phyloP scores from a whole-genome alignment of 2,888 invertebrate species.

The Aphodius sticticus region DNA sequence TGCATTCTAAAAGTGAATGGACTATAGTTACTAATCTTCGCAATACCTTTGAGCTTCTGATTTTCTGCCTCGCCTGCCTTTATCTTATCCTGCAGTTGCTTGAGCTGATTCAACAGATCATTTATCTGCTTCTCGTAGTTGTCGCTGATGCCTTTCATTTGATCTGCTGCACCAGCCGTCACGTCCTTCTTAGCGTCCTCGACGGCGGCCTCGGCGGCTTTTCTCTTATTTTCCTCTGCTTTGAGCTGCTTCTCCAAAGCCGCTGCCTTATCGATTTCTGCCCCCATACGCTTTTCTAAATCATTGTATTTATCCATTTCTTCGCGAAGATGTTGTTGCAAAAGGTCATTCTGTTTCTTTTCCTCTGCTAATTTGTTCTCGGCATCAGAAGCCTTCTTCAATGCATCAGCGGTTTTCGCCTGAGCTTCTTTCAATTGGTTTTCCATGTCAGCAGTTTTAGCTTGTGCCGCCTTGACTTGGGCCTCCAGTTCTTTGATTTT shows the following conservation, averaged over 20 bases:
- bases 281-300: constrained; percentile 19
- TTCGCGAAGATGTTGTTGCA: constrained; percentile 33
- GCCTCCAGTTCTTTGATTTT: constrained; percentile 32
- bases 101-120: constrained; percentile 39
- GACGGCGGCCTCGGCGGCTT: constrained; percentile 8
- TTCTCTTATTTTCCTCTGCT: not conserved
- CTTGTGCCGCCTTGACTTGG: constrained; percentile 25
- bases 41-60: constrained; percentile 41
- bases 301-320: constrained; percentile 37
- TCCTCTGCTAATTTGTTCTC: constrained; percentile 27
- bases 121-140: constrained; percentile 34
- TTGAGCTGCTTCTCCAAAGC: constrained; percentile 11
- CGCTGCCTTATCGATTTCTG: constrained; percentile 17
- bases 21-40: not conserved
- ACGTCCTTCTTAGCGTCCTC: constrained; percentile 26
- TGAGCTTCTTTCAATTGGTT: constrained; percentile 28
- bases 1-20: too few relatives aligned
- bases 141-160: constrained; percentile 32
- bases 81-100: constrained; percentile 38
- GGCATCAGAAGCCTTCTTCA: constrained; percentile 24
- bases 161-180: constrained; percentile 25
- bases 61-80: constrained; percentile 42
- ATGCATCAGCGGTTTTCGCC: constrained; percentile 27
- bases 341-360: constrained; percentile 36
- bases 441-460: constrained; percentile 27